phyloP scores from a whole-genome alignment of 2,113 vertebrate genomes.

The Propithecus coquereli region DNA sequence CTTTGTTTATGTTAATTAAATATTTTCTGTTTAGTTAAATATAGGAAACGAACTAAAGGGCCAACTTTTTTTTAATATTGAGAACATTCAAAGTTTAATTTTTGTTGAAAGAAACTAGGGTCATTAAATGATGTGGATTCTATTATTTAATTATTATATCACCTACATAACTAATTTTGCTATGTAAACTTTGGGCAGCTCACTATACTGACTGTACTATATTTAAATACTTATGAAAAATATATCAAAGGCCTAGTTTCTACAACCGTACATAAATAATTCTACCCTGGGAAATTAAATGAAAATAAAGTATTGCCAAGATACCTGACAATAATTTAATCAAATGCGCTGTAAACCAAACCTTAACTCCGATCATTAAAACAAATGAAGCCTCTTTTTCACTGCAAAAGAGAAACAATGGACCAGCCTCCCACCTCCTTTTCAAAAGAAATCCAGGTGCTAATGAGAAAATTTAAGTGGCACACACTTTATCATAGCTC shows the following conservation, averaged over 20 bases:
- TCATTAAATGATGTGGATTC: not conserved
- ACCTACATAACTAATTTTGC: not conserved
- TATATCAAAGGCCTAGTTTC: not conserved
- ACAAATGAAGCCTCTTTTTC: not conserved
- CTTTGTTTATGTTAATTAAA: not conserved
- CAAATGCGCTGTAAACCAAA: not conserved
- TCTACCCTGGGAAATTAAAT: not conserved
- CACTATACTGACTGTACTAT: fast-evolving
- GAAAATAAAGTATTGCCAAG: not conserved
- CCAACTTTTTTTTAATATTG: not conserved
- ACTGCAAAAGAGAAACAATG: not conserved
- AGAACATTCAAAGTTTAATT: not conserved
- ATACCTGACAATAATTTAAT: not conserved
- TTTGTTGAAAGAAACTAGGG: not conserved
- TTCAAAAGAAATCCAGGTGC: not conserved
- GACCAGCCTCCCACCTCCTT: too few relatives aligned
- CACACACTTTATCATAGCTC: constrained; percentile 20
- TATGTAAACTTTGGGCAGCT: not conserved
- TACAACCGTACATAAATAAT: not conserved
- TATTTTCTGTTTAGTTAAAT: not conserved
- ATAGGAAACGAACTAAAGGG: not conserved
- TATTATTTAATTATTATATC: not conserved
- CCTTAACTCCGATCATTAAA: not conserved
- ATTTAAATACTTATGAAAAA: not conserved
- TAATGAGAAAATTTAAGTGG: constrained; percentile 26